Base-by-base conservation (phyloP, 2,888 invertebrate species). In the Folsomia manolachei region DNA sequence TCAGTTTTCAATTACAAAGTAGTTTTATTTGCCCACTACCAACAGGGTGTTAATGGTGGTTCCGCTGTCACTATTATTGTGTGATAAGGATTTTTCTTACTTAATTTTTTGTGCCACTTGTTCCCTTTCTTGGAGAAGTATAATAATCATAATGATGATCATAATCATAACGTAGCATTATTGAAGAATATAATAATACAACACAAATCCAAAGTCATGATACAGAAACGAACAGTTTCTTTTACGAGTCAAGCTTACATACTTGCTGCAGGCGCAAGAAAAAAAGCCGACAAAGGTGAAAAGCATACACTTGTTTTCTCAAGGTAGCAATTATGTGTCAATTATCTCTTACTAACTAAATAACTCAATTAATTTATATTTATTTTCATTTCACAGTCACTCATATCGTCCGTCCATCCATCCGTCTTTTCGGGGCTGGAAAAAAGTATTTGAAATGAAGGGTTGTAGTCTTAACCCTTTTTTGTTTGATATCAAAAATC, bases 291-390 rank as follows among this genome's bases (percentile, higher is more conserved):
- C 73, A 51, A 27, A 56, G 63, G 63, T 23, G 53, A 70, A 66
- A 66, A 66, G 63, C 71, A 74, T 69, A 76, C 74, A 76, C 72
- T 74, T 73, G 76, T 76, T 76, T 76, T 76, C 69, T 72, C 70
- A 74, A 73, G 76, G 76, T 76, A 76, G 76, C 74, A 76, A 76
- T 76, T 76, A 74, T 76, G 74, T 74, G 76, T 76, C 76, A 76
- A 76, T 76, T 76, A 76, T 74, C 74, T 74, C 74, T 63, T 76
- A 61, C 74, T 74, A 73, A 73, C 74, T 76, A 76, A 76, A 76
- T 76, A 76, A 76, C 74, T 76, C 76, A 76, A 76, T 76, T 76
- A 76, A 76, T 76, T 74, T 74, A 71, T 75, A 73, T 71, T 75
- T 73, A 71, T 75, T 75, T 72, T 74, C 72, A 66, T 56, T 56